A percentile compares a stretch with the other conserved stretches of the same genome.
Evolutionary conservation across 2,797 vertebrate species (phyloP).

Genomic region (Vultur gryphus): DNA sequence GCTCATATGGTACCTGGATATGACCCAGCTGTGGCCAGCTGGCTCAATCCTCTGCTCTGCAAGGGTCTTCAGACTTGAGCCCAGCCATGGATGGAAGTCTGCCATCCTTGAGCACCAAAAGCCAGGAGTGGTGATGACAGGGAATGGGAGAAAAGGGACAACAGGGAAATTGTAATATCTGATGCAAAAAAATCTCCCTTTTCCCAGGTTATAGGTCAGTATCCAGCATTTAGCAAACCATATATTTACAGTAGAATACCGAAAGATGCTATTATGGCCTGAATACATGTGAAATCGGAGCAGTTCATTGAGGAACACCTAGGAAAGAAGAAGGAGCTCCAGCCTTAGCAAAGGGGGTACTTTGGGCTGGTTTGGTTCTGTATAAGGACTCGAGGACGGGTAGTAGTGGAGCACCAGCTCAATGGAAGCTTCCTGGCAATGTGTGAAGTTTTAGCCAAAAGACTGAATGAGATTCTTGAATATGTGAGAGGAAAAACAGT

Average conservation of each 20-base stretch:
- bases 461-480: background rate
- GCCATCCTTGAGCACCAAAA: background rate
- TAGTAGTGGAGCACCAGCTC: background rate
- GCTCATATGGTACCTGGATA: background rate
- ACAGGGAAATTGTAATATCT: background rate
- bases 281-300: background rate
- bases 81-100: background rate
- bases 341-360: background rate
- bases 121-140: background rate
- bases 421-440: background rate
- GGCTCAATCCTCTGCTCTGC: background rate
- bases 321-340: background rate
- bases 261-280: background rate
- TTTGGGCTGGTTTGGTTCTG: background rate
- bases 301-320: background rate
- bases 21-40: background rate
- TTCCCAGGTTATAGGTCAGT: background rate
- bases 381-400: rapidly evolving
- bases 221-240: background rate
- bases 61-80: background rate
- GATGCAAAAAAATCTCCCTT: background rate
- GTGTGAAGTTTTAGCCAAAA: background rate
- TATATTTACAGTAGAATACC: background rate
- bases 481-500: background rate
- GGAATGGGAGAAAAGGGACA: background rate